Evolutionary conservation across 2,888 invertebrate species (phyloP).

Genomic region (Macrosiphum euphorbiae): DNA sequence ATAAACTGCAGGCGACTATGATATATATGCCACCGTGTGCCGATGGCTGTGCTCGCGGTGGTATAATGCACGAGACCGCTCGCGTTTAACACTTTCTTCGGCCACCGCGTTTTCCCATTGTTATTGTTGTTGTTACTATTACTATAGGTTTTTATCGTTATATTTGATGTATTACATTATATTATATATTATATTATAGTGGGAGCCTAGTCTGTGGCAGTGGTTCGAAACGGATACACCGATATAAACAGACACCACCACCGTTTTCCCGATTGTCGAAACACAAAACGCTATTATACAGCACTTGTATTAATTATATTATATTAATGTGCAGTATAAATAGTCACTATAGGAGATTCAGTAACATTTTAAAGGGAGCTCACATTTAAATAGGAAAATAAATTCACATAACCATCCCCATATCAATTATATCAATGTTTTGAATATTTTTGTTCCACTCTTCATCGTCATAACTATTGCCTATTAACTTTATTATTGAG

Average conservation of each 20-base stretch:
- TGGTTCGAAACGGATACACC: constrained; percentile 23
- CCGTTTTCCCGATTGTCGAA: not conserved
- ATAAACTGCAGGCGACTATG: constrained; percentile 6
- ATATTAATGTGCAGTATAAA: not conserved
- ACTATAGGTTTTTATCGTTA: not conserved
- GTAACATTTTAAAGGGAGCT: not conserved
- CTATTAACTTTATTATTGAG: not conserved
- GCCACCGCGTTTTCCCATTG: constrained; percentile 21
- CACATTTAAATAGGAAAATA: not conserved
- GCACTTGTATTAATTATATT: not conserved
- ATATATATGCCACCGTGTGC: constrained; percentile 1
- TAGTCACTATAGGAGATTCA: not conserved
- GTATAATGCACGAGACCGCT: not conserved
- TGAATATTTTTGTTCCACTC: not conserved
- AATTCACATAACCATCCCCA: not conserved
- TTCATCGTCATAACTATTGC: not conserved
- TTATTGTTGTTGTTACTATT: not conserved
- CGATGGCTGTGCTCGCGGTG: not conserved
- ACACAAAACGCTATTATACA: not conserved
- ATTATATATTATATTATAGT: not conserved
- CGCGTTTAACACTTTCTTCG: constrained; percentile 52
- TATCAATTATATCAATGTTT: not conserved
- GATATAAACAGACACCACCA: not conserved
- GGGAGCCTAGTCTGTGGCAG: not conserved
- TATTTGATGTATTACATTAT: not conserved